Percentiles rank a stretch among this genome's conserved stretches.
Evolutionary conservation across 2,113 vertebrate species (phyloP).

Genomic region (Promerops cafer): DNA sequence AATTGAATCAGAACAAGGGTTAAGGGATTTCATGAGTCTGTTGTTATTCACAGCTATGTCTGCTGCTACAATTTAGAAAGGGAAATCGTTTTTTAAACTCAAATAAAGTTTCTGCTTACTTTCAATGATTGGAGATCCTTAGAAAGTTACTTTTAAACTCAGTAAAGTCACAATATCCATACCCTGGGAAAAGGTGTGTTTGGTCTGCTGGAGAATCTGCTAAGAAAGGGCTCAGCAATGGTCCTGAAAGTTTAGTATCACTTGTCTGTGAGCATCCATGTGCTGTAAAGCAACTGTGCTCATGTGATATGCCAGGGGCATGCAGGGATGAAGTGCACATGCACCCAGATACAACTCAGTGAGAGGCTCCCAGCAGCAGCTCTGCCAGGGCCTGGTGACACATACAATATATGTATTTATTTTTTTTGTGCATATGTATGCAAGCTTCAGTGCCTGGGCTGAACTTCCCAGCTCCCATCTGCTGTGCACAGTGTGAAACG

Average conservation of each 20-base stretch:
- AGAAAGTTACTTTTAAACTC: neutral
- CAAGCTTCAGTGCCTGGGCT: neutral
- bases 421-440: neutral
- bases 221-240: neutral
- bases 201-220: neutral
- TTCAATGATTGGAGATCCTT: neutral
- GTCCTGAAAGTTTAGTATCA: neutral
- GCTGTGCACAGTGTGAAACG: slow-evolving; percentile 16
- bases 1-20: neutral
- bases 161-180: neutral
- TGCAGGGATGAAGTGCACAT: neutral
- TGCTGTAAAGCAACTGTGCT: accelerated
- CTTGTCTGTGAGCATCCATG: neutral
- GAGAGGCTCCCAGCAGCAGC: neutral
- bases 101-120: neutral
- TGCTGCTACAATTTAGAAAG: neutral
- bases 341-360: neutral
- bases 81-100: neutral
- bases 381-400: neutral
- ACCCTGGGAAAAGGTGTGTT: neutral
- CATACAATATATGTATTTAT: neutral
- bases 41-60: neutral
- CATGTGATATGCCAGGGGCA: neutral
- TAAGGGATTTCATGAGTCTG: neutral
- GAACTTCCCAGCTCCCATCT: slow-evolving; percentile 41